phyloP scores from a whole-genome alignment of 1,140 invertebrate genomes.

The Drosophila yakuba region DNA sequence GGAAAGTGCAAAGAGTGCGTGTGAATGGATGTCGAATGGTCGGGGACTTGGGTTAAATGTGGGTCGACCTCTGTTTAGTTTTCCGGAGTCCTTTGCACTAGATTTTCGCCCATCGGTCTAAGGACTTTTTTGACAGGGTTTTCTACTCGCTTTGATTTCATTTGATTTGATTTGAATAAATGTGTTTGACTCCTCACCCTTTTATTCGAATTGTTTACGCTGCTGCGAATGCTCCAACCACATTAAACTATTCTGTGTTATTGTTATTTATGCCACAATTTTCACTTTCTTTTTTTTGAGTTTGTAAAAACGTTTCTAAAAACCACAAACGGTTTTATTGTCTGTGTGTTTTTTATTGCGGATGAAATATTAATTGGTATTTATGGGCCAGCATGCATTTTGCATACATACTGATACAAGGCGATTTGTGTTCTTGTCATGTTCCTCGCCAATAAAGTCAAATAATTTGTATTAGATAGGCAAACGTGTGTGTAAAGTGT shows the following conservation, averaged over 20 bases:
- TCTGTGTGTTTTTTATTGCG: conserved; percentile 32
- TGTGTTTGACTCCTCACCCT: conserved; percentile 18
- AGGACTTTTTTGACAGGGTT: conserved; percentile 25
- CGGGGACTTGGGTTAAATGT: conserved; percentile 44
- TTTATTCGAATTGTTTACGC: conserved; percentile 43
- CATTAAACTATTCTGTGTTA: conserved; percentile 46
- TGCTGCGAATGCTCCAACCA: conserved; percentile 49
- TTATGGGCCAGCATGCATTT: conserved; percentile 39
- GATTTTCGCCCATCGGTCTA: conserved; percentile 3
- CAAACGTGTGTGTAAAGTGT: too few species aligned
- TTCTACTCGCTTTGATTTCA: conserved; percentile 43
- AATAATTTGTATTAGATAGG: too few species aligned
- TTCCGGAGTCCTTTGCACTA: conserved; percentile 20
- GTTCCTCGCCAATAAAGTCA: too few species aligned
- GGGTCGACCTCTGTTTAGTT: conserved; percentile 42
- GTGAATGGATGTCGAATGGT: conserved; percentile 17
- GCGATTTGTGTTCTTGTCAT: not conserved
- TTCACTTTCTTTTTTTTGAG: conserved; percentile 20
- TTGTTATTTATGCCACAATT: conserved; percentile 42
- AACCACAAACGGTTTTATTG: conserved; percentile 77
- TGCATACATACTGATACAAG: not conserved
- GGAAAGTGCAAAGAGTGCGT: conserved; percentile 50
- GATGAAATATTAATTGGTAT: conserved; percentile 69
- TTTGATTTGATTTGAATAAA: conserved; percentile 70
- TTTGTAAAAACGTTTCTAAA: conserved; percentile 26